Conservation (phyloP, 2,888 invertebrate species). For the Bursaphelenchus okinawaensis region DNA sequence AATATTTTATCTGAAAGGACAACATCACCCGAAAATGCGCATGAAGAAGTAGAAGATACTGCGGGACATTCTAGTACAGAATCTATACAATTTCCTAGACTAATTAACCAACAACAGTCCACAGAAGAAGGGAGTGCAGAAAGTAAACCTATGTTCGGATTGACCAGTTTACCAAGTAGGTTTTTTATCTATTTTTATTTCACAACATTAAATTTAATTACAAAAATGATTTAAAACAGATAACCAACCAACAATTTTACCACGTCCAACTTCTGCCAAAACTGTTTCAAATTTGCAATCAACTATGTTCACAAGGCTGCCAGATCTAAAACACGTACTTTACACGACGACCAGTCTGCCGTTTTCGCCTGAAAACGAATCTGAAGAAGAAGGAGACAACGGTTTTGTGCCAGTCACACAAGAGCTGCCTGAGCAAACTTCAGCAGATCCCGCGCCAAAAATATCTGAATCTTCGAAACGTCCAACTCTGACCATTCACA, state of each 20-base stretch:
- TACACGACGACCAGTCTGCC: neutral
- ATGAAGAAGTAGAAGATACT: neutral
- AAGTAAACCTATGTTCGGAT: neutral
- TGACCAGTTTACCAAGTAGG: neutral
- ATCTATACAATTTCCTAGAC: neutral
- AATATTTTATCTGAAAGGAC: no score
- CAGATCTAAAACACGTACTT: neutral
- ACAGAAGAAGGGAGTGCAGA: neutral
- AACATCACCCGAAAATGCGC: neutral
- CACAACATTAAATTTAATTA: neutral
- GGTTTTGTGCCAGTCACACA: conserved; percentile 30
- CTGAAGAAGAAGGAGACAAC: conserved; percentile 29
- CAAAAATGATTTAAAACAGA: neutral
- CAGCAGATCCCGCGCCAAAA: neutral
- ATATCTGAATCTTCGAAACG: neutral
- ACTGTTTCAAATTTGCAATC: neutral
- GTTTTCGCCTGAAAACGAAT: conserved; percentile 1
- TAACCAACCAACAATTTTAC: conserved; percentile 3
- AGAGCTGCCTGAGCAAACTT: conserved; percentile 3
- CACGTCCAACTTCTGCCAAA: conserved; percentile 3
- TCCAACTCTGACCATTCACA: neutral
- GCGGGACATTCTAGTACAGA: neutral
- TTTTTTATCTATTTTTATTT: neutral
- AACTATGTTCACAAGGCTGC: conserved; percentile 6
- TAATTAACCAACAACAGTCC: neutral